phyloP scores from a whole-genome alignment of 2,797 vertebrate genomes.

The Masticophis lateralis region DNA sequence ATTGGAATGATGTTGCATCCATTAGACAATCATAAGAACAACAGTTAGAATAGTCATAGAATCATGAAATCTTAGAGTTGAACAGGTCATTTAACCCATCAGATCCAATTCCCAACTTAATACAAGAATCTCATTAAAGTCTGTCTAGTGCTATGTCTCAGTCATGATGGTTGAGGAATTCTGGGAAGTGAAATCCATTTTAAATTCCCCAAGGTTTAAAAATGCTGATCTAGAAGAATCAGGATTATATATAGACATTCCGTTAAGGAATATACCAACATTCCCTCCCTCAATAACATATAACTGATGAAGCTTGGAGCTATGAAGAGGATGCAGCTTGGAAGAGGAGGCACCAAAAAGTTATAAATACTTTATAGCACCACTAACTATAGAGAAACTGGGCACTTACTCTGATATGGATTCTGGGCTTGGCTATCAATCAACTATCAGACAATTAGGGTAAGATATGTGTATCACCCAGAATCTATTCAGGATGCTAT shows the following conservation, averaged over 20 bases:
- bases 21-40: neutral
- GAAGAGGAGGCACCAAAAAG: neutral
- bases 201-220: neutral
- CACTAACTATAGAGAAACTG: neutral
- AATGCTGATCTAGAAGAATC: neutral
- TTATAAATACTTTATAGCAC: neutral
- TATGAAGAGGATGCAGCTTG: neutral
- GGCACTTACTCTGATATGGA: neutral
- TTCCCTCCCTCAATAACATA: neutral
- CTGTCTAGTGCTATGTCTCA: neutral
- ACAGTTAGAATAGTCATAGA: neutral
- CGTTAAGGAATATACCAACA: neutral
- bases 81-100: neutral
- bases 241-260: neutral
- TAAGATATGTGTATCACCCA: neutral
- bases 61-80: neutral
- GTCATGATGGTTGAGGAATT: no score
- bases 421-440: neutral
- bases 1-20: neutral
- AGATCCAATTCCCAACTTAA: neutral
- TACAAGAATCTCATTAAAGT: neutral
- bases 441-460: neutral
- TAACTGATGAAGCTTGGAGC: neutral
- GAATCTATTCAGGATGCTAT: neutral
- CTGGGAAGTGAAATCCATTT: neutral